Evolutionary conservation across 2,888 invertebrate genomes (phyloP), one percentile per base, ranked within the genome.

Genomic region (Polia nebulosa): DNA sequence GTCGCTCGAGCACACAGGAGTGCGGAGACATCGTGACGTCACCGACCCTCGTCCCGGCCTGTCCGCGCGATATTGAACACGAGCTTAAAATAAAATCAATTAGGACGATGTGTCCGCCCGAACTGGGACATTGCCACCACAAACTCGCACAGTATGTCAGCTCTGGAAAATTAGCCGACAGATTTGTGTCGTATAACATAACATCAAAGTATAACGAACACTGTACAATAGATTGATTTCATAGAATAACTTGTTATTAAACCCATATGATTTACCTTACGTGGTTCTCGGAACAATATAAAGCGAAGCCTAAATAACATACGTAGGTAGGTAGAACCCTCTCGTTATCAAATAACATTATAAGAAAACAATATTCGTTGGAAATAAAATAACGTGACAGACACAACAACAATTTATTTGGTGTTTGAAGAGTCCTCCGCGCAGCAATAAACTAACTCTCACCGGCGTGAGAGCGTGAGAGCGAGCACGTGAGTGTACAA

Each of bases 61-160:
- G 52, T 44, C 56, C 32, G 25, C 34, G 20, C 56, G 22, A 57
- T 68, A 68, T 82, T 64, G 47, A 60, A 47, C 27, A 34, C 25
- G 25, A 51, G 53, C 79, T 56, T 78, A 65, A 80, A 81, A 73
- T 81, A 70, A 65, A 78, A 81, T 67, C 70, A 73, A 81, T 81
- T 80, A 73, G 61, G 57, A 45, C 11, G 32, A 41, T 44, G 53
- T 25, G 22, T 20, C 32, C 34, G 11, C 51, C 44, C 44, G 2
- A 44, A 29, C 36, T 27, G 59, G 52, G 44, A 39, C 62, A 34
- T 22, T 45, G 62, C 29, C 20, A 36, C 36, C 60, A 56, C 45
- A 36, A 13, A 11, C 32, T n/a, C 20, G 17, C n/a, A 11, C 20
- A 34, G 34, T 51, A 9, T 41, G 15, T 41, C 39, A 17, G n/a